Percentiles rank a stretch among this genome's conserved stretches.
These are phyloP conservation scores for Rhinolophus sinicus DNA, from an alignment of 2,113 vertebrate species.

Conservation along the genomic window DNA sequence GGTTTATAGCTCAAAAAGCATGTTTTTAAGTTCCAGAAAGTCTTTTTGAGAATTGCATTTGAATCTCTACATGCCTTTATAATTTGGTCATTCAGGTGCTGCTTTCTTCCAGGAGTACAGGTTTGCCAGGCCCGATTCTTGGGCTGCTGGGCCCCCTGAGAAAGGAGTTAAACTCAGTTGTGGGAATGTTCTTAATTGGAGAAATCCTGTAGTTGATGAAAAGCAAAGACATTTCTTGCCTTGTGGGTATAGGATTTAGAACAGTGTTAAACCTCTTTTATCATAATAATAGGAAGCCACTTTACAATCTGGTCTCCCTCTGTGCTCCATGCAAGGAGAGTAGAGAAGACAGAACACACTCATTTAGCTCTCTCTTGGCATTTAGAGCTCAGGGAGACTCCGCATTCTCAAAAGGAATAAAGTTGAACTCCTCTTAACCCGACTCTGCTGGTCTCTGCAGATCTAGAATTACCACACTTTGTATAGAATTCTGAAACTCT, in stretches of 20 bases:
- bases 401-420: not conserved
- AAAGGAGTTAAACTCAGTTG: not conserved
- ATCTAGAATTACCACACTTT: not conserved
- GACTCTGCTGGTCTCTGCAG: not conserved
- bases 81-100: not conserved
- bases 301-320: not conserved
- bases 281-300: not conserved
- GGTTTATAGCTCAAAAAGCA: not conserved
- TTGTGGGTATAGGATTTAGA: not conserved
- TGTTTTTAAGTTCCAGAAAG: not conserved
- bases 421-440: not conserved
- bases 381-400: not conserved
- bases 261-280: not conserved
- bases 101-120: not conserved
- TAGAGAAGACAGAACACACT: not conserved
- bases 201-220: not conserved
- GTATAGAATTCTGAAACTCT: not conserved
- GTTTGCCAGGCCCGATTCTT: not conserved
- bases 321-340: not conserved
- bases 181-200: not conserved
- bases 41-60: not conserved
- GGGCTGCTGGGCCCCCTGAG: not conserved
- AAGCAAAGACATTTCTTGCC: not conserved
- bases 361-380: not conserved
- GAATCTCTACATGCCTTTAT: not conserved